Conservation (phyloP, 1,140 invertebrate genomes). For the Drosophila nebulosa region DNA sequence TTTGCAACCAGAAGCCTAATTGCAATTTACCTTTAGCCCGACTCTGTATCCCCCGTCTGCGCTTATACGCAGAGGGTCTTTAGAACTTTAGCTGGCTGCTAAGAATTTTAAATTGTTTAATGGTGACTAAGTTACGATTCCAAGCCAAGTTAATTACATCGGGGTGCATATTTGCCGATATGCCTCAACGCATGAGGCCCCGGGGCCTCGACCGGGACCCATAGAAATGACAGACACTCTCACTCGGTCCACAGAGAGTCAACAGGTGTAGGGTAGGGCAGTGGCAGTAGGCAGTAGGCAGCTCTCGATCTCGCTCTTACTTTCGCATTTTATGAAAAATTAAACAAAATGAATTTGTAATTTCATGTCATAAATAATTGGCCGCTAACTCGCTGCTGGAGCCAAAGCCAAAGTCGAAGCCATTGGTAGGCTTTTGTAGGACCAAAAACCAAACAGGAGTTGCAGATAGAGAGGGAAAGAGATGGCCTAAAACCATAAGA, state of each 20-base stretch:
- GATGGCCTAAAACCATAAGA: constrained; percentile 7
- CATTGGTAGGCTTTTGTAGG: constrained; percentile 22
- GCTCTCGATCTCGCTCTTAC: constrained; percentile 2
- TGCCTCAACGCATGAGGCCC: constrained; percentile 36
- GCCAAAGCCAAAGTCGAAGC: constrained; percentile 27
- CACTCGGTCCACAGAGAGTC: constrained; percentile 19
- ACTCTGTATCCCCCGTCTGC: constrained; percentile 20
- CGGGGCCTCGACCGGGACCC: constrained; percentile 31
- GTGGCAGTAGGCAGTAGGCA: constrained; percentile 4
- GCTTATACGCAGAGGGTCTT: constrained; percentile 1
- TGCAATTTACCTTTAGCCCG: constrained; percentile 67
- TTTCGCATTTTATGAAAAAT: constrained; percentile 70
- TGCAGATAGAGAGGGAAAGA: constrained; percentile 22
- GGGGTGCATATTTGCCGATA: constrained; percentile 77
- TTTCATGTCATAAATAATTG: constrained; percentile 81
- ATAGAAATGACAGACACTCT: constrained; percentile 56
- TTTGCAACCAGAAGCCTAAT: constrained; percentile 78
- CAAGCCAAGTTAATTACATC: constrained; percentile 75
- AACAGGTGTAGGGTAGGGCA: constrained; percentile 4
- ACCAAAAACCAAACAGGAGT: constrained; percentile 26
- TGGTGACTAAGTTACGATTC: constrained; percentile 79
- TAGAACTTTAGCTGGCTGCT: constrained; percentile 45
- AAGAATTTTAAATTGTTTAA: constrained; percentile 79
- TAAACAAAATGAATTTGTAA: constrained; percentile 81
- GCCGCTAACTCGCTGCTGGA: constrained; percentile 66